Evolutionary conservation across 2,888 invertebrate species (phyloP), one percentile per base, ranked within the genome.

Genomic region (Iselma pallidipennis): DNA sequence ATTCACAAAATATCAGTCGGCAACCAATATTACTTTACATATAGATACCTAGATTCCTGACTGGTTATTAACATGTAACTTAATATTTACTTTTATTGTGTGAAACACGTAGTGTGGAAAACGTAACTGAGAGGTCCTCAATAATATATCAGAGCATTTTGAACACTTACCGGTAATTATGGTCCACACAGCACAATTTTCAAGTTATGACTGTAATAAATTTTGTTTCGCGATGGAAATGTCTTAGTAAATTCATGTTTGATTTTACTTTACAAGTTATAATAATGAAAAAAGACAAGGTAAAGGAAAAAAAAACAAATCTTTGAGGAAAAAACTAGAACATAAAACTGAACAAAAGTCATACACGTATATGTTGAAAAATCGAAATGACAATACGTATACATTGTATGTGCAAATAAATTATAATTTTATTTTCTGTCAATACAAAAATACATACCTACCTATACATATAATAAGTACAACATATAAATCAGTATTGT

Each of bases 381-480:
- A 52, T 52, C 45, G 42, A 48, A 56, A 57, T 60, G 57, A 63
- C 60, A 63, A 66, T 66, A 54, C 37, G 23, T 48, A 49, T 57
- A 66, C 66, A 62, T 58, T 65, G 66, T 66, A 66, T 26, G 51
- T 53, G 33, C 31, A 56, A 50, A 66, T 67, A 61, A 66, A 67
- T 61, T 66, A 57, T 57, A 56, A 53, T 65, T 65, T 65, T 65
- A 65, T 57, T 56, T 60, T 61, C 59, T 63, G 58, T 37, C 54
- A 54, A 54, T 54, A 45, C 5, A 14, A 42, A 26, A 54, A 54
- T 42, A 37, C 31, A 37, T 23, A 54, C 31, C 26, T 26, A 31
- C n/a, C n/a, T n/a, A n/a, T n/a, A 65, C 42, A 64, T 31, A 42
- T 54, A 57, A 57, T 49, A 57, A 29, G 37, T 26, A 48, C 19